Base-by-base conservation (phyloP, 2,797 vertebrate species). In the Onychomys torridus region DNA sequence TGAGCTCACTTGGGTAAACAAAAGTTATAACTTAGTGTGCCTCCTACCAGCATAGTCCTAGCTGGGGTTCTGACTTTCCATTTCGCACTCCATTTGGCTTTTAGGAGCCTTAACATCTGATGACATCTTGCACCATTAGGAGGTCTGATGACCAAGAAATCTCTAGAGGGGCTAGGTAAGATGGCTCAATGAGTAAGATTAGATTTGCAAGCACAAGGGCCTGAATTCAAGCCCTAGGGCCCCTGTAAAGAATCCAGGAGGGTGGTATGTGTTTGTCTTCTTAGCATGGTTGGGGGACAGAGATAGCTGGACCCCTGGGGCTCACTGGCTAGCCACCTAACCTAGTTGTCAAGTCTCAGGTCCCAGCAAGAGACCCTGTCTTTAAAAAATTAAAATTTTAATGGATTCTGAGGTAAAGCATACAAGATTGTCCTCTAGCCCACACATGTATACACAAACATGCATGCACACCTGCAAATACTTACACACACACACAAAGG, bases 1-100 rank as follows among this genome's bases (percentile, higher is more conserved):
- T 67, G 98, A 95, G 96, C 94, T 92, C 94, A 96, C 95, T 93
- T 77, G 91, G 91, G 83, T 95, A 92, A 96, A 96, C 61, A 96
- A 96, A 97, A 43, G n/a, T 40, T 76, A 77, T 43, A 73, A 32
- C 87, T 95, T 93, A 34, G 49, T 75, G 17, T 34, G 63, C 82
- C 94, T 93, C 93, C 67, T 92, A 75, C 89, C 67, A 71, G 73
- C 79, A 34, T 1, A 16, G 40, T 43, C 88, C 85, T 78, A 61
- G 43, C 34, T 86, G 34, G 2, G 43, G 52, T 61, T 77, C 87
- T 77, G 55, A 17, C 37, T 81, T 91, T 94, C 81, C 69, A 75
- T 85, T 89, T 95, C 63, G 5, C 79, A 81, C 46, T 89, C 52
- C 12, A 59, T 92, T 88, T 91, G 67, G 83, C 43, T 75, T 52